phyloP scores from a whole-genome alignment of 2,888 invertebrate genomes.

The Drosophila acutilabella region DNA sequence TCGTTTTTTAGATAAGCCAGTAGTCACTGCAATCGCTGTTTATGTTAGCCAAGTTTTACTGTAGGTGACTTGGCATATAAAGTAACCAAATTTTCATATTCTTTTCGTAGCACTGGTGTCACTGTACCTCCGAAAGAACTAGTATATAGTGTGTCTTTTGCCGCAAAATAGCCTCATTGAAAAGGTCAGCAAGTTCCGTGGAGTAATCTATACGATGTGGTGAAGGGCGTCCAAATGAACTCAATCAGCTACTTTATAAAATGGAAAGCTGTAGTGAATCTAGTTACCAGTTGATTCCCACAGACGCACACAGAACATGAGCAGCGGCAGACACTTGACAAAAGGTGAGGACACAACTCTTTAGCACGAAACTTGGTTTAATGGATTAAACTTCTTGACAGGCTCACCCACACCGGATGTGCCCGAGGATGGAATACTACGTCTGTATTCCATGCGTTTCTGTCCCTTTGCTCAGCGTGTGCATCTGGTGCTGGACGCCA shows the following conservation, averaged over 20 bases:
- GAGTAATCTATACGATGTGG: slow-evolving; percentile 39
- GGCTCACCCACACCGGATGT: slow-evolving; percentile 89
- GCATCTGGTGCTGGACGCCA: slow-evolving; percentile 92
- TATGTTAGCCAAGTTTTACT: no score
- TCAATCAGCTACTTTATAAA: slow-evolving; percentile 33
- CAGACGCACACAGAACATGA: slow-evolving; percentile 62
- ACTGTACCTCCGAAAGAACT: slow-evolving; percentile 17
- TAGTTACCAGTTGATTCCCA: slow-evolving; percentile 42
- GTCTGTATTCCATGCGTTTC: slow-evolving; percentile 93
- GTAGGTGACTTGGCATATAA: no score
- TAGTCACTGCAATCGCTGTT: no score
- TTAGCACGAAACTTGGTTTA: background rate
- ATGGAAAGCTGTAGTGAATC: background rate
- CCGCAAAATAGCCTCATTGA: slow-evolving; percentile 54
- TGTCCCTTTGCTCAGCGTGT: slow-evolving; percentile 93
- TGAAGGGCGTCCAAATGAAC: slow-evolving; percentile 47
- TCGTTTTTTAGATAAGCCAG: no score
- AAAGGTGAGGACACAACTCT: slow-evolving; percentile 49
- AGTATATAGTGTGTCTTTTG: slow-evolving; percentile 7
- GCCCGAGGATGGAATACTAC: slow-evolving; percentile 87
- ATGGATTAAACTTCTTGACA: slow-evolving; percentile 70
- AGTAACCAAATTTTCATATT: no score
- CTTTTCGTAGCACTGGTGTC: background rate
- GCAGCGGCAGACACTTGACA: slow-evolving; percentile 73
- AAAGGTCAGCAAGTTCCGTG: slow-evolving; percentile 58